Conservation (phyloP, 2,888 invertebrate genomes). For the Tachina grossa region DNA sequence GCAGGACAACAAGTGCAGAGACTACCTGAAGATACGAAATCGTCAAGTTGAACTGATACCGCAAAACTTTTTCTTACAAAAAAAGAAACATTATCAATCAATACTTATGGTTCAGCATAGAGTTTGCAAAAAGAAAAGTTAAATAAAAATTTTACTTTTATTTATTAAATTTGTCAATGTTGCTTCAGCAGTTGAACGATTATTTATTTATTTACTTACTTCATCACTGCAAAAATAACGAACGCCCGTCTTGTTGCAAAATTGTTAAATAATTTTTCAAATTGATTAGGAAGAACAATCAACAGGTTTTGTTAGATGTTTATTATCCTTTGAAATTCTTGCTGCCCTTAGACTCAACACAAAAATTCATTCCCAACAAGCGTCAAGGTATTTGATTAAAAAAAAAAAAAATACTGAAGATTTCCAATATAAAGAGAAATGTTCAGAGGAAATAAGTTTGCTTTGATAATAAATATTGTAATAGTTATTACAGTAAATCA, state of each 20-base stretch:
- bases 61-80: not conserved
- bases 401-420: too few relatives aligned
- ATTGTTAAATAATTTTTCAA: slow-evolving; percentile 36
- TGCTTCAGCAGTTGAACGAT: slow-evolving; percentile 11
- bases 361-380: not conserved
- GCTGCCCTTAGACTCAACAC: not conserved
- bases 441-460: too few relatives aligned
- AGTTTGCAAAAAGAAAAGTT: not conserved
- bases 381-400: not conserved
- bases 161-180: not conserved
- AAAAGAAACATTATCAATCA: not conserved
- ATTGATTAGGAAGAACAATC: slow-evolving; percentile 11
- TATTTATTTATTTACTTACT: not conserved
- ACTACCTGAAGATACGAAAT: not conserved
- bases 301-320: slow-evolving; percentile 41
- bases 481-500: too few relatives aligned
- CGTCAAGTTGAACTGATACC: slow-evolving; percentile 32
- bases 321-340: slow-evolving; percentile 2
- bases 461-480: too few relatives aligned
- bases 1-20: slow-evolving; percentile 7
- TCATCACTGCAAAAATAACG: not conserved
- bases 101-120: not conserved
- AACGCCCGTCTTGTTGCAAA: not conserved
- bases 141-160: not conserved
- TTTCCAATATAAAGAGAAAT: too few relatives aligned